Percentiles rank a stretch among this genome's conserved stretches.
Conservation (phyloP, 2,797 vertebrate species). For the Rhabdomys pumilio region DNA sequence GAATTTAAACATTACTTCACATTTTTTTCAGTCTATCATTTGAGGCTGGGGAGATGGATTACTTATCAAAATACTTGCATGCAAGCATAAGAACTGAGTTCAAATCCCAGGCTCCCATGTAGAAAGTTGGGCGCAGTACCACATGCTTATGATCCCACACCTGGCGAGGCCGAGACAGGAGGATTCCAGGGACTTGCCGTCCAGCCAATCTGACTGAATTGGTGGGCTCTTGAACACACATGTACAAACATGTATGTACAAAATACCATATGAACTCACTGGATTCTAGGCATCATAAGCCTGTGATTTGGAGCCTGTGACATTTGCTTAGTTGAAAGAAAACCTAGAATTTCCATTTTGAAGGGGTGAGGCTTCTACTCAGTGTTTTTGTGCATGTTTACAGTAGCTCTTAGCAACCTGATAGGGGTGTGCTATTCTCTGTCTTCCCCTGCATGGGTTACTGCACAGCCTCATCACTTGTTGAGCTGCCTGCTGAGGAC, state of each 20-base stretch:
- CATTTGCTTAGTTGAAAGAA: neutral
- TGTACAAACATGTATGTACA: neutral
- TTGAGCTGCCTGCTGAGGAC: neutral
- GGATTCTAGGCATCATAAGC: neutral
- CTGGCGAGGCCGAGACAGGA: neutral
- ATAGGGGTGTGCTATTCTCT: fast-evolving
- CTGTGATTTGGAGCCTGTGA: neutral
- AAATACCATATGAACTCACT: neutral
- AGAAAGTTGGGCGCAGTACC: neutral
- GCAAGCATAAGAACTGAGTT: neutral
- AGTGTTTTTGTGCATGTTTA: fast-evolving
- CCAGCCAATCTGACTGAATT: neutral
- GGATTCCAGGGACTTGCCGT: neutral
- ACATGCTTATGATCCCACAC: neutral
- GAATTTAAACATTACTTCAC: neutral
- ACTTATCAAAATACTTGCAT: neutral
- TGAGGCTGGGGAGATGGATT: neutral
- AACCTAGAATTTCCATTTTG: neutral
- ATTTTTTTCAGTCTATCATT: neutral
- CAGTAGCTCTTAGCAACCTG: fast-evolving
- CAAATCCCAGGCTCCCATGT: neutral
- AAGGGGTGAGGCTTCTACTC: fast-evolving
- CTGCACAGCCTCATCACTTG: too few relatives aligned
- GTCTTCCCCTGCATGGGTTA: neutral
- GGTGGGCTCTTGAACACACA: neutral